These are phyloP conservation scores for Odocoileus hemionus DNA, from an alignment of 2,113 vertebrate species.

Conservation along the genomic window DNA sequence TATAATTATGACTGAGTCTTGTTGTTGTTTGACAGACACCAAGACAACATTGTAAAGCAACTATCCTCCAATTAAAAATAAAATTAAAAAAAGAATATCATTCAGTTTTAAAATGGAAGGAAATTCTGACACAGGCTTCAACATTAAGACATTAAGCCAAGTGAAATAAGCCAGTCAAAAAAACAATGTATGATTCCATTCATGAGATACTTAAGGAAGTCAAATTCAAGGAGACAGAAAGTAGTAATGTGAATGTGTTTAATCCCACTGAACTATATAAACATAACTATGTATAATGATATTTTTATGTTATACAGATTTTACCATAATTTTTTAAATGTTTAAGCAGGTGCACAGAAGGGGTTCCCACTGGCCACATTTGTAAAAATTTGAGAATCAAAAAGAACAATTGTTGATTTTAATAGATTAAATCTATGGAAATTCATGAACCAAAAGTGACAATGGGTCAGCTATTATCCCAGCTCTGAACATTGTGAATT, in stretches of 20 bases:
- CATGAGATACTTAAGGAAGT: background rate
- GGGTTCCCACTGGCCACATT: background rate
- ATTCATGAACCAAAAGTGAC: background rate
- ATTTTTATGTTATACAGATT: background rate
- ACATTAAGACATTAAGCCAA: background rate
- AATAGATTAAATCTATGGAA: background rate
- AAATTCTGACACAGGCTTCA: background rate
- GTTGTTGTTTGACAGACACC: no score
- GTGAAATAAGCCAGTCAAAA: background rate
- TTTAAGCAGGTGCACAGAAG: background rate
- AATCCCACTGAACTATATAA: background rate
- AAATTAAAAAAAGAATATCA: background rate
- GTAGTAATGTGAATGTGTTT: background rate
- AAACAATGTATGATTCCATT: background rate
- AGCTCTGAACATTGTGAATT: background rate
- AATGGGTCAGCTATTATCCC: background rate
- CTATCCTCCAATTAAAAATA: no score
- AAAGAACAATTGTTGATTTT: background rate
- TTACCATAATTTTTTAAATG: background rate
- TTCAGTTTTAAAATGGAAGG: background rate
- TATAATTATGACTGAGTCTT: no score
- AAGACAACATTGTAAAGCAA: no score
- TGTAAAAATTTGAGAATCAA: background rate
- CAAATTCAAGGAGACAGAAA: background rate
- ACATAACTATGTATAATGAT: background rate